phyloP scores from a whole-genome alignment of 2,113 vertebrate species.

The Corythoichthys haematopterus region DNA sequence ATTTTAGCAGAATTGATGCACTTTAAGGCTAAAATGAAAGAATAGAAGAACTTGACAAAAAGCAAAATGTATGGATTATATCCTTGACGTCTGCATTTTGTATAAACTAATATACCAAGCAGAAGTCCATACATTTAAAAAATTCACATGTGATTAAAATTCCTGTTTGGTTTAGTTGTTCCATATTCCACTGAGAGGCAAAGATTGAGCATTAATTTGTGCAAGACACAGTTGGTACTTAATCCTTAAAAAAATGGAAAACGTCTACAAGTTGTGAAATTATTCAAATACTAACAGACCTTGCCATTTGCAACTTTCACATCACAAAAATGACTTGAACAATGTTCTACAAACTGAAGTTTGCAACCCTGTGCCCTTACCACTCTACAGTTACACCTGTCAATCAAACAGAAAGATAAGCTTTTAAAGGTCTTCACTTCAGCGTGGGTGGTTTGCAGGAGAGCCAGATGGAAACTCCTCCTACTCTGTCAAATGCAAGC shows the following conservation, averaged over 20 bases:
- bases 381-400: conserved; percentile 17
- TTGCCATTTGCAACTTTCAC: background rate
- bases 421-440: conserved; percentile 37
- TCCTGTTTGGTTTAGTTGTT: background rate
- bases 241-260: background rate
- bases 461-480: conserved; percentile 15
- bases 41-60: no score
- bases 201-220: background rate
- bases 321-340: background rate
- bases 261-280: no score
- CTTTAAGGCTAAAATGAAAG: no score
- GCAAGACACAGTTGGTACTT: background rate
- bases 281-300: background rate
- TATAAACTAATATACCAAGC: no score
- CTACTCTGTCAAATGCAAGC: conserved; percentile 22
- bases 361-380: background rate
- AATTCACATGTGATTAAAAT: no score
- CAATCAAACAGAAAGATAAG: conserved; percentile 33
- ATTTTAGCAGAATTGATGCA: no score
- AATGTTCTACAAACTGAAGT: background rate
- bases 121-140: no score
- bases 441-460: conserved; percentile 22
- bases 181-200: background rate
- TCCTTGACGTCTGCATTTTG: no score
- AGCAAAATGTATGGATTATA: no score